Evolutionary conservation across 2,113 vertebrate genomes (phyloP).

Genomic region (Syngnathus floridae): DNA sequence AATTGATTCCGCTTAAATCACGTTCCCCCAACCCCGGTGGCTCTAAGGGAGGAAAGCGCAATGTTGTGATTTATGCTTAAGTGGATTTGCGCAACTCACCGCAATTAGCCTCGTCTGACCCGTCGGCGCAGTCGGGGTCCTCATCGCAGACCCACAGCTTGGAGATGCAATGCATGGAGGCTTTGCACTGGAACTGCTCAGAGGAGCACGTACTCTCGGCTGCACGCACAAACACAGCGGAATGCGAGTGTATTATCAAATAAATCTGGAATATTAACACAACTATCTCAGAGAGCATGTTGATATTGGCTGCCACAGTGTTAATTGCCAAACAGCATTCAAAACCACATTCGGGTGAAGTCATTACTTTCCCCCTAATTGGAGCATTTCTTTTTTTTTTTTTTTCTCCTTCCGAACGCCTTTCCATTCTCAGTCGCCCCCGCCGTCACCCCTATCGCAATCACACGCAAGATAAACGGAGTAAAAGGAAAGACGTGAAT

Average conservation of each 20-base stretch:
- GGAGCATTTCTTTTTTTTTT: conserved; percentile 25
- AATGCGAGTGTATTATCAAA: too few relatives aligned
- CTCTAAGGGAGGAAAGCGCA: conserved; percentile 18
- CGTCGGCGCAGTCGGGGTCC: conserved; percentile 94
- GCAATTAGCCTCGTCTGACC: conserved; percentile 93
- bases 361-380: conserved; percentile 58
- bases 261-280: too few relatives aligned
- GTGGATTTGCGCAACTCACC: conserved; percentile 74
- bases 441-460: conserved; percentile 36
- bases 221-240: conserved; percentile 49
- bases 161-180: conserved; percentile 96
- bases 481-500: conserved; percentile 41
- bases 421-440: conserved; percentile 9
- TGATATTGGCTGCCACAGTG: conserved; percentile 22
- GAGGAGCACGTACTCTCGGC: conserved; percentile 97
- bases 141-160: conserved; percentile 98
- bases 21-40: conserved; percentile 3
- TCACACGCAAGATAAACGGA: conserved; percentile 55
- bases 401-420: conserved; percentile 16
- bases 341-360: conserved; percentile 43
- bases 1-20: conserved; percentile 48
- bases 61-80: conserved; percentile 45
- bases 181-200: conserved; percentile 96
- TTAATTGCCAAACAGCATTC: conserved; percentile 46
- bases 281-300: conserved; percentile 32